phyloP scores from a whole-genome alignment of 2,888 invertebrate species.

The Sericinus montela region DNA sequence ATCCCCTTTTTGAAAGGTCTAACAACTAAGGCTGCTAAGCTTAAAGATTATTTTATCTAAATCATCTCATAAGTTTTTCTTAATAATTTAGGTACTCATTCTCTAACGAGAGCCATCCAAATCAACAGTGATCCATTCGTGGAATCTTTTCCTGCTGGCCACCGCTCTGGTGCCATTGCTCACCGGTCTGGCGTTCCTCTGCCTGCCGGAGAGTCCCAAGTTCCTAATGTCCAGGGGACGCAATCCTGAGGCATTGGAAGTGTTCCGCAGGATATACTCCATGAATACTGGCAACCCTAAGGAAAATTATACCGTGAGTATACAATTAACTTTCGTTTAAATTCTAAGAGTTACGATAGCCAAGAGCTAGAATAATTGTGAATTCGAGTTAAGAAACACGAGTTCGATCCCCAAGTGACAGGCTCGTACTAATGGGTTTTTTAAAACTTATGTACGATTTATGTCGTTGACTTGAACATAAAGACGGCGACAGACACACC shows the following conservation, averaged over 20 bases:
- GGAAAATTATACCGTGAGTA: conserved; percentile 82
- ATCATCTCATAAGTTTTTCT: not conserved
- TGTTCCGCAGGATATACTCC: conserved; percentile 82
- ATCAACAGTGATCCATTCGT: conserved; percentile 76
- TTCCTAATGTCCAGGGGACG: conserved; percentile 85
- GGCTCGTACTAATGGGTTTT: no score
- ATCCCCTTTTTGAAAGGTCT: no score
- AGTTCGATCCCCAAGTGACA: no score
- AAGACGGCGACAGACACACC: no score
- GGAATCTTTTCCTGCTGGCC: conserved; percentile 81
- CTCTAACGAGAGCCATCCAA: not conserved
- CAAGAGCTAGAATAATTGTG: no score
- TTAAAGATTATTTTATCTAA: no score
- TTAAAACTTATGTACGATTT: no score
- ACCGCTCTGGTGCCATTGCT: conserved; percentile 82
- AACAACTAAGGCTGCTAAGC: no score
- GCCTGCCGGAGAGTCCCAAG: conserved; percentile 88
- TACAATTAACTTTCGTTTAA: not conserved
- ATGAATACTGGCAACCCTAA: conserved; percentile 81
- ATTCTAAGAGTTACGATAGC: no score
- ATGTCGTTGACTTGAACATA: no score
- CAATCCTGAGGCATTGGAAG: conserved; percentile 81
- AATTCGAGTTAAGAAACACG: no score
- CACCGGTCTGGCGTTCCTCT: conserved; percentile 79
- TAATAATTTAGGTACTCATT: conserved; percentile 6